Percentiles rank a stretch among this genome's conserved stretches.
These are phyloP conservation scores for Diogma glabrata DNA, from an alignment of 2,888 invertebrate species.

Conservation along the genomic window DNA sequence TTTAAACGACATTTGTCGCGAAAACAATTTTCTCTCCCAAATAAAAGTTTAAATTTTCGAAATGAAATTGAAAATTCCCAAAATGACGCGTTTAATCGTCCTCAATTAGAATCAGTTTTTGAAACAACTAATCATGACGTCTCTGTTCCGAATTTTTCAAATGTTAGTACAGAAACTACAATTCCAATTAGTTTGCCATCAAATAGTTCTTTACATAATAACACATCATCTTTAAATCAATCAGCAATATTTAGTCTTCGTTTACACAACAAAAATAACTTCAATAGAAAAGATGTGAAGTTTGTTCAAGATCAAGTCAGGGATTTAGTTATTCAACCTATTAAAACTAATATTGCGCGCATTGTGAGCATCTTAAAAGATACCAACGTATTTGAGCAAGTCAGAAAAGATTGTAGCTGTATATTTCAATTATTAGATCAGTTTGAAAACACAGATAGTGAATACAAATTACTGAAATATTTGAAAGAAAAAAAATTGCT, in stretches of 20 bases:
- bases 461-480: conserved; percentile 4
- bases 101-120: not conserved
- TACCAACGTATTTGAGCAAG: not conserved
- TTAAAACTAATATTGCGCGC: not conserved
- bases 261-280: not conserved
- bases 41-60: not conserved
- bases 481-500: not conserved
- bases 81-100: not conserved
- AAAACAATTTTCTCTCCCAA: not conserved
- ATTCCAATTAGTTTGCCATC: not conserved
- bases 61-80: not conserved
- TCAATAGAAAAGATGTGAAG: not conserved
- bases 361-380: not conserved
- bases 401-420: not conserved
- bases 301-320: not conserved
- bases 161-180: not conserved
- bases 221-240: not conserved
- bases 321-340: not conserved
- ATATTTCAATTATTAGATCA: not conserved
- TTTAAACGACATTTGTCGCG: conserved; percentile 3
- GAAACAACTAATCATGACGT: not conserved
- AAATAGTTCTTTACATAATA: not conserved
- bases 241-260: not conserved
- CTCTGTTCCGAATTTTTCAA: not conserved
- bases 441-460: conserved; percentile 1